Conservation (phyloP, 2,797 vertebrate species). For the Columba guinea region DNA sequence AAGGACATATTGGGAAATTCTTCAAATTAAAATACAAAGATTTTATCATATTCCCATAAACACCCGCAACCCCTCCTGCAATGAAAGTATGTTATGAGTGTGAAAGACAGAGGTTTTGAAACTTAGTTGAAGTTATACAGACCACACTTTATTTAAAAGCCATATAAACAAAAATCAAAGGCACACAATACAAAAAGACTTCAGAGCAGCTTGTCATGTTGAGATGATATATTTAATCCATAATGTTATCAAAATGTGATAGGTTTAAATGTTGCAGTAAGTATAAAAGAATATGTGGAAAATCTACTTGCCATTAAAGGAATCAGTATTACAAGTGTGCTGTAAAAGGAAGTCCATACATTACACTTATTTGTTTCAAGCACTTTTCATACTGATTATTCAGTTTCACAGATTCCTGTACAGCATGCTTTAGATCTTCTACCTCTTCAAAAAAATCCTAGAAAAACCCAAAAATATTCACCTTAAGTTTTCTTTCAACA, state of each 20-base stretch:
- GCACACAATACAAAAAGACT: neutral
- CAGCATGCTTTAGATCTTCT: slow-evolving; percentile 70
- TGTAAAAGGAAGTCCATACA: slow-evolving; percentile 57
- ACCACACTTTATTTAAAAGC: slow-evolving; percentile 40
- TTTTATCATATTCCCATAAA: neutral
- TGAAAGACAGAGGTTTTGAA: neutral
- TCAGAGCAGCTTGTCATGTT: neutral
- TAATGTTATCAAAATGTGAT: neutral
- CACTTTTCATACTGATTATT: slow-evolving; percentile 71
- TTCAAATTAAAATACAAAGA: neutral
- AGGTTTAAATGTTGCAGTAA: neutral
- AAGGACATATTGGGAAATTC: neutral
- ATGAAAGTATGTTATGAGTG: neutral
- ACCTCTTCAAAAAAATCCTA: slow-evolving; percentile 75
- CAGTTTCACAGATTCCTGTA: slow-evolving; percentile 65
- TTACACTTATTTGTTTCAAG: slow-evolving; percentile 60
- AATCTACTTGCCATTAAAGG: neutral
- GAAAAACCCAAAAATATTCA: slow-evolving; percentile 23
- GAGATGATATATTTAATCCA: neutral
- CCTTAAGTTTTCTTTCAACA: neutral
- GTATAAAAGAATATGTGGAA: neutral
- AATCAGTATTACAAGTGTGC: neutral
- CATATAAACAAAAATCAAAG: neutral
- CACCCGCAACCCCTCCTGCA: neutral
- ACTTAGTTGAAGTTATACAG: neutral